Evolutionary conservation across 2,113 vertebrate species (phyloP), one percentile per base, ranked within the genome.

Genomic region (Charadrius vociferus): DNA sequence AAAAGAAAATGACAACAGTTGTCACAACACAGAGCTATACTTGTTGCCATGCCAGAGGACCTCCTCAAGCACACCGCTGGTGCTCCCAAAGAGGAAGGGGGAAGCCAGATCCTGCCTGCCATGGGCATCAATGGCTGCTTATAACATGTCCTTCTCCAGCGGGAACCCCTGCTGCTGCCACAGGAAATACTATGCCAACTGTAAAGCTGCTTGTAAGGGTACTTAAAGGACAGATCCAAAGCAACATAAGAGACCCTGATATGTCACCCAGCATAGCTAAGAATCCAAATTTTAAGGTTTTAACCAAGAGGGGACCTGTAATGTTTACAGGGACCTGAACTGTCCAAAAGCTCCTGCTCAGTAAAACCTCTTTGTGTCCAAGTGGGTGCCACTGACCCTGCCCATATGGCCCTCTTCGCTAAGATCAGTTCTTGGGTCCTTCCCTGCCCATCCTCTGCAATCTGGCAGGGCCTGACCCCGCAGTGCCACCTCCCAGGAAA

Each of bases 51-150:
- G 21, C 10, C 4, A 3, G 19, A 21, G 68, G 8, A 49, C 8
- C 36, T 56, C 34, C 23, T 9, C 30, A 45, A 49, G 41, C 61
- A 62, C 66, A 27, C 6, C 0, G 0, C 13, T 23, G 24, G 37
- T 34, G 45, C 66, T 75, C 43, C 55, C 53, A 41, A n/a, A 52
- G 7, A 39, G 49, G 23, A 56, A 72, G 29, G 6, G n/a, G 10
- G 22, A 9, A 74, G 17, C 9, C 14, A 19, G 34, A 67, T 81
- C 24, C 66, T 52, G 21, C 61, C 26, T 13, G 12, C 12, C 62
- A 41, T 10, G 12, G 43, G 30, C 82, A 73, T 36, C 66, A 30
- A 5, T 0, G 3, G 52, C 70, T 62, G 39, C 15, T 66, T 58
- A 30, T 10, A 77, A 27, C n/a, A 37, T 4, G 3, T n/a, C n/a